phyloP scores from a whole-genome alignment of 2,113 vertebrate species.

The Verasper variegatus region DNA sequence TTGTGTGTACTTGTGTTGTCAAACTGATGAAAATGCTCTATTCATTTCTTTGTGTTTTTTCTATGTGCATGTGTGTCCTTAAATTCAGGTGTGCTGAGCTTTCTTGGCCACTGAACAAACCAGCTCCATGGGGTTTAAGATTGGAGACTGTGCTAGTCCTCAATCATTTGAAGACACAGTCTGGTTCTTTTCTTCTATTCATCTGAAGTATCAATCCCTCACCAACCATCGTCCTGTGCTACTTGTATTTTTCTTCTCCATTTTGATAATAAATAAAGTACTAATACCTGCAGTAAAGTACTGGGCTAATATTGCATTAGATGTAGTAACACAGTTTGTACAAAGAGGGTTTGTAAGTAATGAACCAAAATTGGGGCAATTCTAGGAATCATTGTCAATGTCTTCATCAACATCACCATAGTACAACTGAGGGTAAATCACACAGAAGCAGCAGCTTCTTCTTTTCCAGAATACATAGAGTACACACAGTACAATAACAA shows the following conservation, averaged over 20 bases:
- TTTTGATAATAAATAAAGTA: not conserved
- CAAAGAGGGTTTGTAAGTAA: not conserved
- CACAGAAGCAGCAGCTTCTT: not conserved
- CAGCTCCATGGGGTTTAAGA: not conserved
- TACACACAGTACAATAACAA: slow-evolving; percentile 13
- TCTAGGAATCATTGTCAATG: slow-evolving; percentile 2
- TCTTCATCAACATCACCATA: slow-evolving; percentile 11
- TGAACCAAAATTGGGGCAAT: not conserved
- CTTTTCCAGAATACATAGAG: slow-evolving; percentile 6
- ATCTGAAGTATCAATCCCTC: not conserved
- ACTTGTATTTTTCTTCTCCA: not conserved
- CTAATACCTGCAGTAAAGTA: not conserved
- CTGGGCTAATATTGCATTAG: not conserved
- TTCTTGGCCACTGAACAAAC: not conserved
- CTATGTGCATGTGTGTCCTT: not conserved
- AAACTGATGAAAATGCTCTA: not conserved
- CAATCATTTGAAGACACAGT: not conserved
- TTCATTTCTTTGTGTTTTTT: not conserved
- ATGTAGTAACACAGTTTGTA: not conserved
- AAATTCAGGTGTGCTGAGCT: not conserved
- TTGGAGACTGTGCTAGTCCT: not conserved
- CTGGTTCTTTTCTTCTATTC: not conserved
- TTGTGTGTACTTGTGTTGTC: not conserved
- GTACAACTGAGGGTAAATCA: slow-evolving; percentile 17
- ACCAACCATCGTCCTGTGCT: not conserved